A percentile compares a stretch with the other conserved stretches of the same genome.
phyloP scores from a whole-genome alignment of 2,113 vertebrate genomes.

The mouse (Mus musculus) region DNA sequence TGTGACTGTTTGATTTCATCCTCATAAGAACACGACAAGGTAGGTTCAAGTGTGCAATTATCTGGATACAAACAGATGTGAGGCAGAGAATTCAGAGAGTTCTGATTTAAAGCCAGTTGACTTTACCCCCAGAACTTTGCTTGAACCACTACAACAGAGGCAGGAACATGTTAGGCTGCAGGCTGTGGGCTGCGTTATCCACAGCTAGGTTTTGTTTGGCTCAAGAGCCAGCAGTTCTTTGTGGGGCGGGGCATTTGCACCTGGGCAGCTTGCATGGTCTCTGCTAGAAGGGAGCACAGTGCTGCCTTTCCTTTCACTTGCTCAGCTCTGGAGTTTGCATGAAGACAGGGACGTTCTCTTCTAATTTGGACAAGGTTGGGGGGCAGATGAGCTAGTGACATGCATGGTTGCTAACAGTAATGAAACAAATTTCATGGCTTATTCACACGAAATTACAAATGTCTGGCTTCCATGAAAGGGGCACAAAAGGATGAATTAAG shows the following conservation, averaged over 20 bases:
- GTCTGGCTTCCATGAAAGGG: neutral
- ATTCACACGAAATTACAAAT: neutral
- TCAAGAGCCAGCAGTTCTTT: neutral
- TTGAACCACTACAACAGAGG: neutral
- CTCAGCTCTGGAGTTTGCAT: neutral
- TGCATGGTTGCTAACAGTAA: neutral
- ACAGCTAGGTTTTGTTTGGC: neutral
- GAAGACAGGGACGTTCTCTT: neutral
- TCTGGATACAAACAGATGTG: neutral
- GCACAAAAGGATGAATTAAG: neutral
- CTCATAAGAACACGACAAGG: neutral
- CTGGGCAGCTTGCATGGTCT: neutral
- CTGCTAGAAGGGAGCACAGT: neutral
- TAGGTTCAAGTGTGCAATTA: neutral
- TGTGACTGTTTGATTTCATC: neutral
- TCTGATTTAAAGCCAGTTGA: slow-evolving; percentile 7
- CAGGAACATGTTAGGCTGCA: neutral
- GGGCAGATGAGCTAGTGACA: neutral
- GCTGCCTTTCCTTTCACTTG: neutral
- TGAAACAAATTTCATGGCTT: neutral
- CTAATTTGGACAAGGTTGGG: neutral
- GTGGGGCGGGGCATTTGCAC: neutral
- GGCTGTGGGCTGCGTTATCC: neutral
- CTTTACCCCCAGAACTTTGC: neutral
- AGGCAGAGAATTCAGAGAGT: neutral